phyloP scores from a whole-genome alignment of 1,140 invertebrate genomes.

The Ectropis grisescens region DNA sequence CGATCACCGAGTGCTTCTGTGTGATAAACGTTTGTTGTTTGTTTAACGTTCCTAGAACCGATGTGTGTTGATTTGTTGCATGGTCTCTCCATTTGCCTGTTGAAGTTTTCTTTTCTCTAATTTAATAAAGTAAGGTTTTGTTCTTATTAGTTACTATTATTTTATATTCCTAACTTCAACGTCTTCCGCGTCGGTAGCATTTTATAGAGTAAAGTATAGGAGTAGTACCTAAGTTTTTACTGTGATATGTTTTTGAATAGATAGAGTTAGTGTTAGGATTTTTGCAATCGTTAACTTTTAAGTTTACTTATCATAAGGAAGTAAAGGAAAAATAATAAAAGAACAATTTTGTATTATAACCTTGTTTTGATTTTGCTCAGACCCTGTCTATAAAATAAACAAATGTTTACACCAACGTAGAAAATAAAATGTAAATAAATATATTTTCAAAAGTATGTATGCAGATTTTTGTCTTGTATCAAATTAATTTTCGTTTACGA shows the following conservation, averaged over 20 bases:
- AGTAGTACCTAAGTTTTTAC: constrained; percentile 52
- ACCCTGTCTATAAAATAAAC: no score
- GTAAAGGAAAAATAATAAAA: constrained; percentile 26
- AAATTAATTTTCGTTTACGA: no score
- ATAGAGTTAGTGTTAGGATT: no score
- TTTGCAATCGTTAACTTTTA: no score
- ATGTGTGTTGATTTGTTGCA: constrained; percentile 55
- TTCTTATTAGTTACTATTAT: constrained; percentile 44
- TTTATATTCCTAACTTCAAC: constrained; percentile 50
- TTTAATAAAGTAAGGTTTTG: constrained; percentile 60
- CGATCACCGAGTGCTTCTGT: constrained; percentile 32
- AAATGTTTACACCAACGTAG: no score
- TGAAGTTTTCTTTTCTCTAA: constrained; percentile 55
- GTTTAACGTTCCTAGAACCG: constrained; percentile 51
- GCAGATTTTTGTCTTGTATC: no score
- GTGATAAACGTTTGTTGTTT: constrained; percentile 50
- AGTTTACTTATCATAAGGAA: no score
- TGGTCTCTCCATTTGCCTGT: constrained; percentile 52
- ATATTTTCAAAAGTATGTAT: no score
- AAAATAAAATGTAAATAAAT: no score
- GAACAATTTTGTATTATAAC: constrained; percentile 18
- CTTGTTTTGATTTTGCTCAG: constrained; percentile 21
- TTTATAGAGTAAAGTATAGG: constrained; percentile 34
- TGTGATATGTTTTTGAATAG: constrained; percentile 61
- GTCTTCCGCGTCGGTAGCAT: constrained; percentile 54